Percentiles rank a stretch among this genome's conserved stretches.
phyloP scores from a whole-genome alignment of 2,888 invertebrate genomes.

The Sphinx pinastri region DNA sequence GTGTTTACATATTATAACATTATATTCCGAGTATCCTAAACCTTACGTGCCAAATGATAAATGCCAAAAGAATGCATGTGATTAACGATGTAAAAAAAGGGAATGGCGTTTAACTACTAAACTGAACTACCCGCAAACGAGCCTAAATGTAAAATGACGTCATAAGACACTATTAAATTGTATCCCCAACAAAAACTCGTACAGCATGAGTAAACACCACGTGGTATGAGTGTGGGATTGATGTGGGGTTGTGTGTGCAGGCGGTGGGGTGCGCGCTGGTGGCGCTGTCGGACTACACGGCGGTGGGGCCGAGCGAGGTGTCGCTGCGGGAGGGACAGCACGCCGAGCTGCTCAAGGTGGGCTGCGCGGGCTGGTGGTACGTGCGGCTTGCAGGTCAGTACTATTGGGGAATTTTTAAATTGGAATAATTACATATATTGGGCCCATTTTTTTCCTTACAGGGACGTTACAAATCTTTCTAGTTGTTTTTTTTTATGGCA shows the following conservation, averaged over 20 bases:
- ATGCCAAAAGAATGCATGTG: slow-evolving; percentile 43
- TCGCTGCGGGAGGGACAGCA: slow-evolving; percentile 95
- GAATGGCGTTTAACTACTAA: slow-evolving; percentile 36
- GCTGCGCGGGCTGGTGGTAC: slow-evolving; percentile 99
- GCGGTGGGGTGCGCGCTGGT: slow-evolving; percentile 91
- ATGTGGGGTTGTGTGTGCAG: slow-evolving; percentile 56
- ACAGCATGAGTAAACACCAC: slow-evolving; percentile 5
- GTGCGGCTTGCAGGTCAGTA: slow-evolving; percentile 90
- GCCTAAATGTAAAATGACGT: slow-evolving; percentile 1
- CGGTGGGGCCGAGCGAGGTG: slow-evolving; percentile 95
- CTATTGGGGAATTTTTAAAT: no score
- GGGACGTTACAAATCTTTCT: no score
- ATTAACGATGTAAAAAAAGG: slow-evolving; percentile 39
- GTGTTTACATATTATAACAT: no score
- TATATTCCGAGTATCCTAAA: slow-evolving; percentile 1
- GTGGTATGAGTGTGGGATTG: slow-evolving; percentile 4
- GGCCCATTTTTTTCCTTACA: no score
- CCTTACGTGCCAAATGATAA: slow-evolving; percentile 5
- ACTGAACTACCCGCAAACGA: background rate
- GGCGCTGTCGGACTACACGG: slow-evolving; percentile 96
- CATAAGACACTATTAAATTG: background rate
- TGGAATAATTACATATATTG: no score
- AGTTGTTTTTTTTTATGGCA: no score
- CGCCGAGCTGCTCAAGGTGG: slow-evolving; percentile 95
- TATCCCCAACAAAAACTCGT: slow-evolving; percentile 1